Percentiles rank a stretch among this genome's conserved stretches.
Conservation (phyloP, 2,888 invertebrate species). For the Mesorhabditis sp. region DNA sequence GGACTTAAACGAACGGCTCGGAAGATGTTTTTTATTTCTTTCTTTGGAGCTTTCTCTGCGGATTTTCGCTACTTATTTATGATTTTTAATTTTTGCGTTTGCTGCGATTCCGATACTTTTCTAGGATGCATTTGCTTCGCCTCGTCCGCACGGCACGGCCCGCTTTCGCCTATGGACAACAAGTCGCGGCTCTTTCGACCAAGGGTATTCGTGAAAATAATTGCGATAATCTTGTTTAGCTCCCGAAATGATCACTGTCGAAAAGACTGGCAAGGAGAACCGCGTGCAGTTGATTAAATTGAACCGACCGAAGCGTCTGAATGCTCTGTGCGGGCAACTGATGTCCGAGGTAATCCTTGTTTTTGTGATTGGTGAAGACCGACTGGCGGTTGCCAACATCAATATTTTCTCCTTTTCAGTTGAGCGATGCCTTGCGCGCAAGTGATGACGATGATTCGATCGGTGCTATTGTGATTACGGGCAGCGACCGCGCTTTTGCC, state of each 20-base stretch:
- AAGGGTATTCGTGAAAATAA: no score
- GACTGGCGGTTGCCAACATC: background rate
- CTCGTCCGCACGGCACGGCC: background rate
- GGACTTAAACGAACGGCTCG: no score
- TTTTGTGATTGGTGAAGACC: background rate
- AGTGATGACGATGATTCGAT: constrained; percentile 73
- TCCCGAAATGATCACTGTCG: constrained; percentile 39
- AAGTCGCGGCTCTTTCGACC: background rate
- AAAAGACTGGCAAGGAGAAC: constrained; percentile 63
- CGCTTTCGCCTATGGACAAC: background rate
- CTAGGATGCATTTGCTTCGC: no score
- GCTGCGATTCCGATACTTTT: no score
- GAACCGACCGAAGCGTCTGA: constrained; percentile 90
- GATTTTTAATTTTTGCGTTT: no score
- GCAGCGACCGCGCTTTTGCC: constrained; percentile 73
- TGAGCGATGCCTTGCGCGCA: constrained; percentile 61
- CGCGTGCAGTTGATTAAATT: constrained; percentile 87
- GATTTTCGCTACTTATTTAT: no score
- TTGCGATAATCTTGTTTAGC: background rate
- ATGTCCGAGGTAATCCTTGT: constrained; percentile 73
- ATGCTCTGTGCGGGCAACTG: constrained; percentile 84
- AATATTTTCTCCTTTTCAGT: constrained; percentile 21
- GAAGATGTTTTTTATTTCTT: no score
- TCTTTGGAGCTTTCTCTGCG: no score
- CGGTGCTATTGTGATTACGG: constrained; percentile 84